Evolutionary conservation across 2,797 vertebrate genomes (phyloP).

Genomic region (Psittacula echo): DNA sequence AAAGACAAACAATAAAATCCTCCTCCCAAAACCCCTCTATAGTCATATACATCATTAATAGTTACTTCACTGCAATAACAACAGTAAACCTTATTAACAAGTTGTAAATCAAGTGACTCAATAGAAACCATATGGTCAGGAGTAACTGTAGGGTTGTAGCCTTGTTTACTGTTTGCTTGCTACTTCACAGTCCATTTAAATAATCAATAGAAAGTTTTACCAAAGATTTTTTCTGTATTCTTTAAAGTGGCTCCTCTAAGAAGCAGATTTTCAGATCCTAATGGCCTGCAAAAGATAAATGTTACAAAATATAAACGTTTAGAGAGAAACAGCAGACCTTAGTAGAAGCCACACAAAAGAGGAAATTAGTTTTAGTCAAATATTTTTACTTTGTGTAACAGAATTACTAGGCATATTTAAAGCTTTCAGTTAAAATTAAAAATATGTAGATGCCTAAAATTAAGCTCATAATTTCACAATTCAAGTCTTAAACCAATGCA

Average conservation of each 20-base stretch:
- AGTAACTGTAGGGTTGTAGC: not conserved
- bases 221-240: conserved; percentile 92
- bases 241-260: conserved; percentile 95
- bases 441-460: not conserved
- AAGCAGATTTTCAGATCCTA: conserved; percentile 95
- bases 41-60: not conserved
- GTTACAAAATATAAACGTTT: not conserved
- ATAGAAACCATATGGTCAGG: not conserved
- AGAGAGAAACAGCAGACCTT: not conserved
- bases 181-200: not conserved
- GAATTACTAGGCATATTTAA: not conserved
- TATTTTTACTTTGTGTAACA: not conserved
- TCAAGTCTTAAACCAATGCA: not conserved
- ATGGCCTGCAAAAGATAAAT: conserved; percentile 81
- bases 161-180: not conserved
- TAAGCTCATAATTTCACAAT: not conserved
- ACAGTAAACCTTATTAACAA: not conserved
- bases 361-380: not conserved
- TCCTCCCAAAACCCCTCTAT: not conserved
- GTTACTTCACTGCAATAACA: not conserved
- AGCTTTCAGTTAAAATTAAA: not conserved
- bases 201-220: conserved; percentile 77
- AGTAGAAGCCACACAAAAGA: not conserved
- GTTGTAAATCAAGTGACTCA: not conserved
- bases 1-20: not conserved